Evolutionary conservation across 1,140 invertebrate species (phyloP), one percentile per base, ranked within the genome.

Genomic region (Temnothorax curvispinosus): DNA sequence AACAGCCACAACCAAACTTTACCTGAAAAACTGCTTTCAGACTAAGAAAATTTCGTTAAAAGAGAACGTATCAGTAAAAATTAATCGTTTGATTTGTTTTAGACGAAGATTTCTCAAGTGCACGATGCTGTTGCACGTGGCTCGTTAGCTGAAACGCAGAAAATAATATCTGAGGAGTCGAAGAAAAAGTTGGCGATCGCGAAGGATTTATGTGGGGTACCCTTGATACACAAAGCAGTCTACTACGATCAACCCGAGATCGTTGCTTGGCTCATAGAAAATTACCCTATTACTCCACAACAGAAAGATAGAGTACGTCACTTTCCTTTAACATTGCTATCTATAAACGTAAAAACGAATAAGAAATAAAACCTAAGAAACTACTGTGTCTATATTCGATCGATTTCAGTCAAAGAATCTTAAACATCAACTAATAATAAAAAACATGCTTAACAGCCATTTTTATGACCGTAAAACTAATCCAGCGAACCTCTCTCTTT

Each of bases 221-320:
- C 97, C 8, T 94, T 98, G 44, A 92, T 98, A 52, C 97, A 98
- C 94, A 98, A 98, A 94, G 97, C 97, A 0, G 96, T 98, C 9
- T 97, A 97, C 88, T 97, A 98, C 93, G 97, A 97, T 92, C 97
- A 97, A 90, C 96, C 95, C 75, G 96, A 97, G 58, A 97, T 98
- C 56, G 96, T 97, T 5, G 96, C 97, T 78, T 98, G 97, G 96
- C 95, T 99, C 0, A 95, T 98, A 4, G 95, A 96, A 38, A 97
- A 97, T 92, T 98, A 97, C 95, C 98, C 98, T 0, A 95, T 96
- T 60, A 96, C 97, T 0, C 96, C 97, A n/a, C 96, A 97, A 65
- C 96, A 97, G 85, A 97, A 96, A 89, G 98, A 99, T 93, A 97
- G 97, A 89, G 98, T 98, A 93, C 97, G 96, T 95, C 65, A 8